phyloP scores from a whole-genome alignment of 2,888 invertebrate genomes.

The Anoncus sp. region DNA sequence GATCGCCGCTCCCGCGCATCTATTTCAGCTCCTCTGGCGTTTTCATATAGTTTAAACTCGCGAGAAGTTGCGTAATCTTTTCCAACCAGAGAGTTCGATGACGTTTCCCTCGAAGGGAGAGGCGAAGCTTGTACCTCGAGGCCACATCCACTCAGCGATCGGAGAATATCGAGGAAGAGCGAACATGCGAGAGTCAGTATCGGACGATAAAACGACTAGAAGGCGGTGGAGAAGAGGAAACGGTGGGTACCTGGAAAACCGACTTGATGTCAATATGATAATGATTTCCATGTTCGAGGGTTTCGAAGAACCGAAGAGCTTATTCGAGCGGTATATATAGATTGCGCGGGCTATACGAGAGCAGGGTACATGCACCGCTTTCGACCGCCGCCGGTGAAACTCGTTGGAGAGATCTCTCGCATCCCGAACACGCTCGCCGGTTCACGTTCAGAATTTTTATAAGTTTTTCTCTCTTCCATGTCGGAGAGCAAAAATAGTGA shows the following conservation, averaged over 20 bases:
- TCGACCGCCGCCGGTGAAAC: slow-evolving; percentile 15
- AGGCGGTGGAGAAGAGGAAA: not conserved
- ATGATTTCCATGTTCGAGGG: slow-evolving; percentile 75
- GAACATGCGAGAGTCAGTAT: slow-evolving; percentile 18
- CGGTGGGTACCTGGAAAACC: slow-evolving; percentile 26
- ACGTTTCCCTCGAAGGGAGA: not conserved
- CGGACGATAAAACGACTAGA: slow-evolving; percentile 1
- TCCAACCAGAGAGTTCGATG: too few relatives aligned
- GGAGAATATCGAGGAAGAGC: not conserved
- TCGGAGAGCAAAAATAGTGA: slow-evolving; percentile 60
- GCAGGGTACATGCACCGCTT: slow-evolving; percentile 19
- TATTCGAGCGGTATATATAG: slow-evolving; percentile 13
- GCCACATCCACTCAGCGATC: not conserved
- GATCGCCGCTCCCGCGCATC: slow-evolving; percentile 28
- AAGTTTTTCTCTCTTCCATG: slow-evolving; percentile 74
- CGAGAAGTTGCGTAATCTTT: not conserved
- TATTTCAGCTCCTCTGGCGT: slow-evolving; percentile 4
- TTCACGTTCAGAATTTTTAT: slow-evolving; percentile 79
- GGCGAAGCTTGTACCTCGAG: not conserved
- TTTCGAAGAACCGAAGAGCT: slow-evolving; percentile 26
- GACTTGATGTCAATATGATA: slow-evolving; percentile 76
- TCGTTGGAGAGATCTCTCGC: slow-evolving; percentile 57
- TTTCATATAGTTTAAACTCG: not conserved
- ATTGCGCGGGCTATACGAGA: slow-evolving; percentile 7
- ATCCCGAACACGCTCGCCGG: slow-evolving; percentile 77